Evolutionary conservation across 2,797 vertebrate genomes (phyloP).

Genomic region (Micrastur ruficollis): DNA sequence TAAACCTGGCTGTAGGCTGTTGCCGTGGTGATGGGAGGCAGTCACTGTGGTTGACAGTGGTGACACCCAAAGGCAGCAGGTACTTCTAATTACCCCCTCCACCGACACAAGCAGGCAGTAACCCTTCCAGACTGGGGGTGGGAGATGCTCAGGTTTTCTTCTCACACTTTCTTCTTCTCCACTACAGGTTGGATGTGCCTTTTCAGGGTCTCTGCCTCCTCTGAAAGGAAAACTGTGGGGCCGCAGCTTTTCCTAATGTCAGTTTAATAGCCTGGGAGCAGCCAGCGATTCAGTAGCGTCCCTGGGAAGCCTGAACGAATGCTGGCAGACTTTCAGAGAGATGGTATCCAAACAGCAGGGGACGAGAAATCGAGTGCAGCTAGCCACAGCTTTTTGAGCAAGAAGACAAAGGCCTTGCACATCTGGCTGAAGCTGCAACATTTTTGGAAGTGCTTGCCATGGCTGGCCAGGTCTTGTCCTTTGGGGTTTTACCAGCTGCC

Average conservation of each 20-base stretch:
- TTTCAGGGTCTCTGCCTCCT: not conserved
- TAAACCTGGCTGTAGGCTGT: slow-evolving; percentile 61
- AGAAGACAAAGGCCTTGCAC: not conserved
- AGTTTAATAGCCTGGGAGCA: not conserved
- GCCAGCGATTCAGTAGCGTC: not conserved
- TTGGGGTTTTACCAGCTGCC: not conserved
- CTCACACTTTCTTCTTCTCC: not conserved
- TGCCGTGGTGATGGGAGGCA: slow-evolving; percentile 55
- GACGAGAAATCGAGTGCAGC: not conserved
- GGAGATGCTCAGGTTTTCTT: not conserved
- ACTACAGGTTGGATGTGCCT: not conserved
- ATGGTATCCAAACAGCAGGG: not conserved
- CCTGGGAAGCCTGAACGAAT: not conserved
- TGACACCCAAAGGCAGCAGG: slow-evolving; percentile 34
- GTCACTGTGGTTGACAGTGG: not conserved
- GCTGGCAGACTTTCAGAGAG: not conserved
- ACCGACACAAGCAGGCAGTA: not conserved
- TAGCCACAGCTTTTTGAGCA: not conserved
- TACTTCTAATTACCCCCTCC: slow-evolving; percentile 43
- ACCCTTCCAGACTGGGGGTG: not conserved
- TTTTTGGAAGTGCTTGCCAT: accelerated
- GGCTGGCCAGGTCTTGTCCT: not conserved
- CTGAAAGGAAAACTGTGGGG: not conserved
- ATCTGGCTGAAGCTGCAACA: not conserved
- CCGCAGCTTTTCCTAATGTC: not conserved